These are phyloP conservation scores for Loris lydekkerianus DNA, from an alignment of 2,797 vertebrate genomes.

Conservation along the genomic window DNA sequence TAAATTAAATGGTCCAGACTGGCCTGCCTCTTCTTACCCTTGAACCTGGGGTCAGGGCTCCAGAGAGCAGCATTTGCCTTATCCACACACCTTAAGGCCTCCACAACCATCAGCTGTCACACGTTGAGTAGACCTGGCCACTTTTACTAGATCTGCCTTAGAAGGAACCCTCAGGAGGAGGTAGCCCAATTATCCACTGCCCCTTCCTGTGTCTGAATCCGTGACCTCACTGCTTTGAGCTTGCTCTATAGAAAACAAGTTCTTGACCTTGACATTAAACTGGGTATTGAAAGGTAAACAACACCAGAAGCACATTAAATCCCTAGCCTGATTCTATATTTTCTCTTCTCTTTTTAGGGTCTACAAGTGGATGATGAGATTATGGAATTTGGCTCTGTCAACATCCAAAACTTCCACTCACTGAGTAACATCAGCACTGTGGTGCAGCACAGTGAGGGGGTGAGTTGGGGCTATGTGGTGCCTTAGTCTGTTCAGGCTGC, in stretches of 20 bases:
- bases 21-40: not conserved
- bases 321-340: not conserved
- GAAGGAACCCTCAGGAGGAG: not conserved
- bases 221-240: not conserved
- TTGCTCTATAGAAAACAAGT: not conserved
- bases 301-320: not conserved
- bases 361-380: constrained; percentile 95
- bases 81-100: not conserved
- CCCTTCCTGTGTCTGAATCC: not conserved
- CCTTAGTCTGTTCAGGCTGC: not conserved
- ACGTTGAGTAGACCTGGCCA: not conserved
- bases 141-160: not conserved
- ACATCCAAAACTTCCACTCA: constrained; percentile 94
- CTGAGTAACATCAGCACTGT: constrained; percentile 95
- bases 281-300: not conserved
- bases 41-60: not conserved
- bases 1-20: not conserved
- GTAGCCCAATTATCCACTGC: not conserved
- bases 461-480: constrained; percentile 84
- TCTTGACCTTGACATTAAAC: not conserved
- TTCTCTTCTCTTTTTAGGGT: constrained; percentile 89
- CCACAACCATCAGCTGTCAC: not conserved
- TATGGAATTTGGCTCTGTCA: constrained; percentile 96
- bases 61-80: not conserved
- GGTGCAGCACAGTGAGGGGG: constrained; percentile 98